Evolutionary conservation across 2,888 invertebrate genomes (phyloP).

Genomic region (Philonicus albiceps): DNA sequence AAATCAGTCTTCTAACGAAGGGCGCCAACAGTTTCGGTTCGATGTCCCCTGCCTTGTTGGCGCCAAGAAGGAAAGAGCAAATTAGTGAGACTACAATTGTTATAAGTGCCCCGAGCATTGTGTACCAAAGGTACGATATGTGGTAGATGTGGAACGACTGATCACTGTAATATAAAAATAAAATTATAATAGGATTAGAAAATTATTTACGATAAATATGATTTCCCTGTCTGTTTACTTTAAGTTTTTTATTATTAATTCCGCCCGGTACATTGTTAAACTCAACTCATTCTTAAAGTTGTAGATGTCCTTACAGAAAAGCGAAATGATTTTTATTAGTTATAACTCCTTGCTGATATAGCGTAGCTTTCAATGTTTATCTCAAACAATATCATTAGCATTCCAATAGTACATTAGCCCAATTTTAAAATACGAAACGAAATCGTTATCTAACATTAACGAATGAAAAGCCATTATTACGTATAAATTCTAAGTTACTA

Average conservation of each 20-base stretch:
- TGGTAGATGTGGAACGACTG: constrained; percentile 67
- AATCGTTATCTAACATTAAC: background rate
- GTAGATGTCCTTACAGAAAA: background rate
- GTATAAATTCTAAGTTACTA: constrained; percentile 7
- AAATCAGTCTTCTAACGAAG: constrained; percentile 69
- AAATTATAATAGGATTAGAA: too few relatives aligned
- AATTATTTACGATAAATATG: too few relatives aligned
- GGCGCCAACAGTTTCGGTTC: constrained; percentile 74
- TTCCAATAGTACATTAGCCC: background rate
- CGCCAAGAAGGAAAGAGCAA: constrained; percentile 65
- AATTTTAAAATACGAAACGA: background rate
- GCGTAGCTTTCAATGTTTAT: background rate
- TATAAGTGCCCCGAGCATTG: constrained; percentile 68
- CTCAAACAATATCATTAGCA: background rate
- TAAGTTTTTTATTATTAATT: too few relatives aligned
- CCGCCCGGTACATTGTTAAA: background rate
- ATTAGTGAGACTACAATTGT: constrained; percentile 67
- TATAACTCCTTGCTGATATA: background rate
- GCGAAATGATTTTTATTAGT: background rate
- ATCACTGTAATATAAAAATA: constrained; percentile 10
- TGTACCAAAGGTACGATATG: constrained; percentile 82
- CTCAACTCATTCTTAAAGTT: background rate
- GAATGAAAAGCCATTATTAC: background rate
- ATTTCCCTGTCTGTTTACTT: too few relatives aligned
- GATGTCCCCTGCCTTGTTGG: constrained; percentile 66